Conservation (phyloP, 1,140 invertebrate genomes). For the Drosophila guanche region DNA sequence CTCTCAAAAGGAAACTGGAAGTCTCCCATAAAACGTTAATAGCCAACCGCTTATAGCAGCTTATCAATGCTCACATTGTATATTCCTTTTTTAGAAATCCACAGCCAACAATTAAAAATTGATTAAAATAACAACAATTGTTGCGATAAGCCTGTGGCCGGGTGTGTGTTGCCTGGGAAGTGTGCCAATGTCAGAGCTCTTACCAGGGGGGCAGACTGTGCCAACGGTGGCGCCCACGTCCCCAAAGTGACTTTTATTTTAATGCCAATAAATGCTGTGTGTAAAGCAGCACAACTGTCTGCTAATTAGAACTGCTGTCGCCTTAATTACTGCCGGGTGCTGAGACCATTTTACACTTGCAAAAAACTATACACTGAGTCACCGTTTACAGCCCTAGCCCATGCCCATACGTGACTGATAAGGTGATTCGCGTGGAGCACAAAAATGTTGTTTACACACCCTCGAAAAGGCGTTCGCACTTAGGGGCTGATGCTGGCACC, state of each 20-base stretch:
- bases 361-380: not conserved
- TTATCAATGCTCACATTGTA: slow-evolving; percentile 27
- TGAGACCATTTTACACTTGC: slow-evolving; percentile 33
- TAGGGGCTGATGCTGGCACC: too few relatives aligned
- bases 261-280: not conserved
- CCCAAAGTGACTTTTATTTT: slow-evolving; percentile 11
- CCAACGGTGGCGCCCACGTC: not conserved
- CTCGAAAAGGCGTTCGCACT: too few relatives aligned
- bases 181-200: slow-evolving; percentile 34
- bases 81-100: slow-evolving; percentile 19
- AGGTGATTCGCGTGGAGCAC: slow-evolving; percentile 5
- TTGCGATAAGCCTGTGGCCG: slow-evolving; percentile 7
- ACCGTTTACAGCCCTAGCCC: slow-evolving; percentile 8
- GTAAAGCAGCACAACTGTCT: slow-evolving; percentile 1
- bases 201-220: slow-evolving; percentile 30
- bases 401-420: slow-evolving; percentile 10
- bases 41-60: slow-evolving; percentile 17
- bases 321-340: slow-evolving; percentile 41
- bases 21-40: slow-evolving; percentile 42
- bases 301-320: slow-evolving; percentile 47
- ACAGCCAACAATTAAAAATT: slow-evolving; percentile 37
- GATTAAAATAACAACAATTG: slow-evolving; percentile 43
- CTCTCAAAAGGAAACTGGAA: slow-evolving; percentile 28
- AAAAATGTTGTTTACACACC: too few relatives aligned
- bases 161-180: slow-evolving; percentile 1